These are phyloP conservation scores for Parus major DNA, from an alignment of 2,113 vertebrate species.

Conservation along the genomic window DNA sequence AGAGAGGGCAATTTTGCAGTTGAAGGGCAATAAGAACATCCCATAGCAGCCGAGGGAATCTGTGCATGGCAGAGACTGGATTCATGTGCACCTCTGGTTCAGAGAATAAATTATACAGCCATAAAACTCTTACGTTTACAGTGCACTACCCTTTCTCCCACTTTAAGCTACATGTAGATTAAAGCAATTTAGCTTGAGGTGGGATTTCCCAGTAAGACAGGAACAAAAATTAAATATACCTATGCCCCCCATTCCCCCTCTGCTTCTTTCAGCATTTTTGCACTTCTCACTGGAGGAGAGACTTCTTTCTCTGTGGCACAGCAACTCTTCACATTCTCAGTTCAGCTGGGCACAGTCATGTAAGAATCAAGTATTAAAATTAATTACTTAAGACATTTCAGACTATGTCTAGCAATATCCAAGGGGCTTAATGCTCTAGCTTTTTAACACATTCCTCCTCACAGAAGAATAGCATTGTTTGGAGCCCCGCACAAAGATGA, in stretches of 20 bases:
- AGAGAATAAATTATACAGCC: not conserved
- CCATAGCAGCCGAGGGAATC: not conserved
- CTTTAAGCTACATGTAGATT: not conserved
- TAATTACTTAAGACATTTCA: not conserved
- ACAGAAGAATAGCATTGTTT: not conserved
- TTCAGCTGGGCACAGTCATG: not conserved
- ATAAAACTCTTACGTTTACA: not conserved
- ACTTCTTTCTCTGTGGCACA: not conserved
- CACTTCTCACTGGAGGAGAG: not conserved
- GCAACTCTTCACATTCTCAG: not conserved
- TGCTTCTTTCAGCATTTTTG: conserved; percentile 1
- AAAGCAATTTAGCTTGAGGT: not conserved
- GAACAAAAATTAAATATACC: not conserved
- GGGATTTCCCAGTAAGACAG: not conserved
- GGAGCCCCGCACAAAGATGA: not conserved
- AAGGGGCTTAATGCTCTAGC: not conserved
- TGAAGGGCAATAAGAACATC: not conserved
- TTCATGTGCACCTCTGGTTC: not conserved
- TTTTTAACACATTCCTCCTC: not conserved
- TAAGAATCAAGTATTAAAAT: not conserved
- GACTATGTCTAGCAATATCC: not conserved
- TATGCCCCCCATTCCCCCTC: not conserved
- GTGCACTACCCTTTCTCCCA: not conserved
- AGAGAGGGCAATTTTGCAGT: not conserved
- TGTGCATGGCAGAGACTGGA: not conserved